Percentiles rank a stretch among this genome's conserved stretches.
phyloP scores from a whole-genome alignment of 35 echinoderm and acorn worm species.

The Anneissia japonica region DNA sequence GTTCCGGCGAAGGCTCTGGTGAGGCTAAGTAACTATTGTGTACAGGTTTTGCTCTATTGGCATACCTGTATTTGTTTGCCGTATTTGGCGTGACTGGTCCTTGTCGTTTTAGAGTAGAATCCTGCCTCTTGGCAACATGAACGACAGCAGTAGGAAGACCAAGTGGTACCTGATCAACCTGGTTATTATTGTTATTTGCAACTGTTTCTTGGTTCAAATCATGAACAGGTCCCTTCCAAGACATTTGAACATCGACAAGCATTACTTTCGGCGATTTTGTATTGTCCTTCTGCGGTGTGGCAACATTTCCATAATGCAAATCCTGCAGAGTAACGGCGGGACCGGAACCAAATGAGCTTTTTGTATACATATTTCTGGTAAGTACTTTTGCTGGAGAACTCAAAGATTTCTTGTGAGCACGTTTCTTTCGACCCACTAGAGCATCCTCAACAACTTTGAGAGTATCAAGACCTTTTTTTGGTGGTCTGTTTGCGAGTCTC shows the following conservation, averaged over 20 bases:
- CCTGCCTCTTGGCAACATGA: neutral
- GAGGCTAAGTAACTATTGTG: neutral
- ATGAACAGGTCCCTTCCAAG: neutral
- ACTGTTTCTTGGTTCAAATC: neutral
- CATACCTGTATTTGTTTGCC: neutral
- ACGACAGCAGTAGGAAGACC: neutral
- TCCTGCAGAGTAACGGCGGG: neutral
- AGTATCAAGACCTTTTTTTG: neutral
- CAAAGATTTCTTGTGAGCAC: neutral
- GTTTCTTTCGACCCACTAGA: neutral
- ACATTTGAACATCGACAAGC: neutral
- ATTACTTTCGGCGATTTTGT: neutral
- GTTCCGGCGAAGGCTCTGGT: neutral
- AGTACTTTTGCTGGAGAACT: constrained; percentile 9
- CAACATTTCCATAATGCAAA: neutral
- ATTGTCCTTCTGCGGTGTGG: neutral
- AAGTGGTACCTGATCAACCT: neutral
- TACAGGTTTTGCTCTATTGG: too few species aligned
- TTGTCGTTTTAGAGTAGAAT: neutral
- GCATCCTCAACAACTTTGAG: neutral
- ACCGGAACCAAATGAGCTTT: neutral
- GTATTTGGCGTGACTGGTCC: neutral
- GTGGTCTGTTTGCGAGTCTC: constrained; percentile 5
- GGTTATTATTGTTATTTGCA: neutral
- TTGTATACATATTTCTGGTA: neutral